These are phyloP conservation scores for Trematomus loennbergii DNA, from an alignment of 2,113 vertebrate genomes.

Conservation along the genomic window DNA sequence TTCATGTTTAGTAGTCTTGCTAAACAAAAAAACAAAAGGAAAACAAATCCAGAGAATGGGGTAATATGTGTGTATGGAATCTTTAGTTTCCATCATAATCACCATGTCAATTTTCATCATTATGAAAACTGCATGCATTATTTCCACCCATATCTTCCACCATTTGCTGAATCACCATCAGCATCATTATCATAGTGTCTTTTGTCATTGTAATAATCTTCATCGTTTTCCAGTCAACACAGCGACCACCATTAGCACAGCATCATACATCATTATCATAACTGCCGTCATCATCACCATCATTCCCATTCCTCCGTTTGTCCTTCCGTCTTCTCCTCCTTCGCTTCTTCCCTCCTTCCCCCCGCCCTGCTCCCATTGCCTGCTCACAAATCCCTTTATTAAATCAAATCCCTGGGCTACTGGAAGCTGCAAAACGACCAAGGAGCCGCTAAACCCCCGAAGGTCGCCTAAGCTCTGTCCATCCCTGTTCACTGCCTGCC, in stretches of 20 bases:
- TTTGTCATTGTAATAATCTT: slow-evolving; percentile 16
- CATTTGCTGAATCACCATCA: neutral
- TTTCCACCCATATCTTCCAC: slow-evolving; percentile 4
- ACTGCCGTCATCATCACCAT: slow-evolving; percentile 19
- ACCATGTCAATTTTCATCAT: neutral
- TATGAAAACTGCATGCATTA: slow-evolving; percentile 8
- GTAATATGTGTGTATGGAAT: too few relatives aligned
- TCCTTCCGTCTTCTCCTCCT: slow-evolving; percentile 22
- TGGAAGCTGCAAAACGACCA: slow-evolving; percentile 62
- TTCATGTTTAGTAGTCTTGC: too few relatives aligned
- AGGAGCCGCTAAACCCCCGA: slow-evolving; percentile 59
- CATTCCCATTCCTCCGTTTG: slow-evolving; percentile 7
- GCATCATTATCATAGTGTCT: neutral
- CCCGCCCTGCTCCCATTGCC: slow-evolving; percentile 25
- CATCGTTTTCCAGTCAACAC: slow-evolving; percentile 10
- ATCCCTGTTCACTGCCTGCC: slow-evolving; percentile 35
- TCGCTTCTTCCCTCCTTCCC: slow-evolving; percentile 6
- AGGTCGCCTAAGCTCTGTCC: slow-evolving; percentile 60
- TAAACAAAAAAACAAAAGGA: too few relatives aligned
- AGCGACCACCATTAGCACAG: slow-evolving; percentile 1
- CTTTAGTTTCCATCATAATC: neutral
- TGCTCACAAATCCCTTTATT: slow-evolving; percentile 73
- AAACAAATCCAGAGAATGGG: too few relatives aligned
- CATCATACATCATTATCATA: slow-evolving; percentile 12
- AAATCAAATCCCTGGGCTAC: slow-evolving; percentile 70